Base-by-base conservation (phyloP, 2,888 invertebrate genomes). In the Julus scanicus region DNA sequence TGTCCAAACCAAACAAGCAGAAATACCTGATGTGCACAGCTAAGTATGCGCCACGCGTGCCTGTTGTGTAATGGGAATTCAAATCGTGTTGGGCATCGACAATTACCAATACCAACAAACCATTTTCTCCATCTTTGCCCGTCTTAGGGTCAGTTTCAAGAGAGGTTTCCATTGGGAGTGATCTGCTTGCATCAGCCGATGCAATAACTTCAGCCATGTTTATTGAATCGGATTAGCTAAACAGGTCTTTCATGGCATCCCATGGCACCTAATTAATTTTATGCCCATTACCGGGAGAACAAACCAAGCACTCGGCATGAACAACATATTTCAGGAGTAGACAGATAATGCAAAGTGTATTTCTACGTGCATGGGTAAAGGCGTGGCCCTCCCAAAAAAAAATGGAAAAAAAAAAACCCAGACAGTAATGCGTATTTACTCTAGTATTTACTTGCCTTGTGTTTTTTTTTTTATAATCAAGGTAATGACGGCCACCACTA, bases 21-120 rank as follows among this genome's bases (percentile, higher is more conserved):
- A 29, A 71, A 17, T 71, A 71, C 71, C 71, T 71, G 71, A 71
- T 71, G 71, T 20, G 71, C 71, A 11, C 29, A 9, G 1, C 71
- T 71, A 8, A 71, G 71, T 71, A 71, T 71, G 71, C 29, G 6
- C 29, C 11, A n/a, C 71, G 20, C 71, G 71, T 29, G 29, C 17
- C 71, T 29, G 71, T 8, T 71, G 71, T 71, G 71, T 9, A 71
- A 71, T 71, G 71, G 71, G 71, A 71, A 71, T 71, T 71, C 71
- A 71, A 71, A 71, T 71, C 71, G 71, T 71, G 71, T 71, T 71
- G 71, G 71, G 71, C 71, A 71, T 71, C 71, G 71, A 4, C 71
- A 71, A 71, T 71, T 71, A 71, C 71, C 71, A 71, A 71, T 71
- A 71, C 71, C 71, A 71, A 71, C 71, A 71, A 71, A 71, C 71